A percentile compares a stretch with the other conserved stretches of the same genome.
These are phyloP conservation scores for Bombus pascuorum DNA, from an alignment of 1,140 invertebrate species.

Conservation along the genomic window DNA sequence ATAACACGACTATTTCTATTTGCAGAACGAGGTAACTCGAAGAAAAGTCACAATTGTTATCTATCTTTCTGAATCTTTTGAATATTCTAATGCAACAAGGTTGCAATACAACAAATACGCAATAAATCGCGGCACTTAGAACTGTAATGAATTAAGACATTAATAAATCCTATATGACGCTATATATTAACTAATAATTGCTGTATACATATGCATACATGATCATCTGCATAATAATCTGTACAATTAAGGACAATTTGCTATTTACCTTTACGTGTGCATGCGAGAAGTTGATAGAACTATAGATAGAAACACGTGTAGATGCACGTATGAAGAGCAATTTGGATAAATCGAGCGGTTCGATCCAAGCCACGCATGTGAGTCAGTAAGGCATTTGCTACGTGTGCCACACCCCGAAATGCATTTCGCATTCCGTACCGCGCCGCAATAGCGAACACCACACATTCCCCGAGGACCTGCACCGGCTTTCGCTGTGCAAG, in stretches of 20 bases:
- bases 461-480: slow-evolving; percentile 43
- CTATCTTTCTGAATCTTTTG: background rate
- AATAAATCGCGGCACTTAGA: no score
- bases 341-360: slow-evolving; percentile 32
- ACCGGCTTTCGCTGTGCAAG: slow-evolving; percentile 43
- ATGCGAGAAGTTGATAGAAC: background rate
- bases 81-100: no score
- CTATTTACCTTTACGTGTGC: no score
- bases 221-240: no score
- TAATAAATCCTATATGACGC: no score
- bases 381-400: slow-evolving; percentile 73
- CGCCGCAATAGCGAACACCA: slow-evolving; percentile 33
- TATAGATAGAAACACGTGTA: background rate
- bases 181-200: no score
- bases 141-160: no score
- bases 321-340: background rate
- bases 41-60: background rate
- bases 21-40: background rate
- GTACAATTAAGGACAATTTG: no score
- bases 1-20: background rate
- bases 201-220: no score
- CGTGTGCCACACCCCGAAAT: slow-evolving; percentile 68
- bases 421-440: slow-evolving; percentile 68
- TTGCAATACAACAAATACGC: no score
- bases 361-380: slow-evolving; percentile 59